Evolutionary conservation across 2,113 vertebrate genomes (phyloP).

Genomic region (Xenopus tropicalis): UCB_Xtro_10.0 CM004449.2:117696501-117697000

Average conservation of each 20-base stretch:
- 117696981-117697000: conserved; percentile 19
- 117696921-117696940: conserved; percentile 14
- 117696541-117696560: too few species aligned
- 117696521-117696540: too few species aligned
- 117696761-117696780: not conserved
- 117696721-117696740: not conserved
- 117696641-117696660: too few species aligned
- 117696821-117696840: not conserved
- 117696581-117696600: too few species aligned
- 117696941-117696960: conserved; percentile 19
- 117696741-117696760: not conserved
- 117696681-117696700: too few species aligned
- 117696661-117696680: too few species aligned
- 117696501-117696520: too few species aligned
- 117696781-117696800: not conserved
- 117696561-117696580: too few species aligned
- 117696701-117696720: not conserved
- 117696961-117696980: conserved; percentile 19
- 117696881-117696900: conserved; percentile 35
- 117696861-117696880: conserved; percentile 17
- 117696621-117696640: too few species aligned
- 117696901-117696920: conserved; percentile 9
- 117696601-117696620: too few species aligned
- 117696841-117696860: not conserved
- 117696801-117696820: not conserved